A percentile compares a stretch with the other conserved stretches of the same genome.
Evolutionary conservation across 2,113 vertebrate species (phyloP).

Genomic region (Cyrtonyx montezumae): DNA sequence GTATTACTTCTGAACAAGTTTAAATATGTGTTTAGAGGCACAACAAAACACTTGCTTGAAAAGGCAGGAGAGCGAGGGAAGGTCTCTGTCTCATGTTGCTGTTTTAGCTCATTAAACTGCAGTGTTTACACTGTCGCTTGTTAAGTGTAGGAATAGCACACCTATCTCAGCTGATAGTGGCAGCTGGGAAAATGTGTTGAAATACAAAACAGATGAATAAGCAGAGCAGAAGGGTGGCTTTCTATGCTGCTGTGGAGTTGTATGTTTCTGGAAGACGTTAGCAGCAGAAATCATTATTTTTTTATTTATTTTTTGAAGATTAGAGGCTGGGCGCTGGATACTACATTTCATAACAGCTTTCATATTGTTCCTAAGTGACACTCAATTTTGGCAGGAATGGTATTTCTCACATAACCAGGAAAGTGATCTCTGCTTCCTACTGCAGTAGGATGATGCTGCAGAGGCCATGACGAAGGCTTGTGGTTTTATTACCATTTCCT

Average conservation of each 20-base stretch:
- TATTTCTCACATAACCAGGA: background rate
- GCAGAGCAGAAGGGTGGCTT: background rate
- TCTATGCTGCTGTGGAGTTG: background rate
- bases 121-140: conserved; percentile 13
- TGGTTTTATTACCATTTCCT: background rate
- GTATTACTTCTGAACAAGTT: background rate
- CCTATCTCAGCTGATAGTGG: background rate
- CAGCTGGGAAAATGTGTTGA: background rate
- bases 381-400: background rate
- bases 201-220: background rate
- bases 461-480: background rate
- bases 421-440: background rate
- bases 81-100: background rate
- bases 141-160: background rate
- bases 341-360: background rate
- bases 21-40: background rate
- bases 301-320: too few relatives aligned
- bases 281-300: background rate
- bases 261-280: background rate
- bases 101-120: background rate
- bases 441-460: background rate
- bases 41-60: background rate
- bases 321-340: background rate
- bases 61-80: background rate
- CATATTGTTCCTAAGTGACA: background rate